Base-by-base conservation (phyloP, 2,113 vertebrate species). In the Leucosticte australis region DNA sequence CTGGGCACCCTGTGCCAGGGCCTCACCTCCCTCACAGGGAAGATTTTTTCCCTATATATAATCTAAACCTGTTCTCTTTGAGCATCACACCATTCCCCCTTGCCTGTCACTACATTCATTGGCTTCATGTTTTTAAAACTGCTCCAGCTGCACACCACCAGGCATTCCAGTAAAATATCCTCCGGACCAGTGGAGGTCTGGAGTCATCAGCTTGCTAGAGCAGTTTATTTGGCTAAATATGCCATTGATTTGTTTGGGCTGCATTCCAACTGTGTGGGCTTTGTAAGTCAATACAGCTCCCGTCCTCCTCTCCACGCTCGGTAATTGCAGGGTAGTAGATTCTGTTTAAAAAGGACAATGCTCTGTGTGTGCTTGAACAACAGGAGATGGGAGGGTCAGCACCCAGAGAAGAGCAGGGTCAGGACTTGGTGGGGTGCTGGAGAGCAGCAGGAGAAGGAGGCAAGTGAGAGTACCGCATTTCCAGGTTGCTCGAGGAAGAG, bases 191-290 rank as follows among this genome's bases (percentile, higher is more conserved):
- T 10, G 62, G 62, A 73, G 57, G 33, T 41, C 85, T 46, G 77
- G 87, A 94, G 95, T 93, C 87, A 87, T 95, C 94, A 91, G 92
- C 68, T 85, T 89, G 85, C 90, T 78, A 3, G 77, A 97, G 87
- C 91, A 65, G 87, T 97, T 97, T 97, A 96, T 97, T 98, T 95
- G 93, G 93, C 87, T 97, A 94, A 97, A 93, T 95, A 95, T 68
- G 69, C 91, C 97, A 98, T 98, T 97, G 98, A 98, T 98, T 97
- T 98, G 97, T 98, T 98, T 98, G 95, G 98, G 97, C 96, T 97
- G 96, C 92, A 35, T 95, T 94, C 94, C 88, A 96, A 83, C 94
- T 95, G 78, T 94, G 97, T 97, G 96, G 97, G 96, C 97, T 98
- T 95, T 96, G 96, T 68, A 95, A 97, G 97, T 98, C 96, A 96